phyloP scores from a whole-genome alignment of 2,888 invertebrate genomes.

The Aromia moschata region DNA sequence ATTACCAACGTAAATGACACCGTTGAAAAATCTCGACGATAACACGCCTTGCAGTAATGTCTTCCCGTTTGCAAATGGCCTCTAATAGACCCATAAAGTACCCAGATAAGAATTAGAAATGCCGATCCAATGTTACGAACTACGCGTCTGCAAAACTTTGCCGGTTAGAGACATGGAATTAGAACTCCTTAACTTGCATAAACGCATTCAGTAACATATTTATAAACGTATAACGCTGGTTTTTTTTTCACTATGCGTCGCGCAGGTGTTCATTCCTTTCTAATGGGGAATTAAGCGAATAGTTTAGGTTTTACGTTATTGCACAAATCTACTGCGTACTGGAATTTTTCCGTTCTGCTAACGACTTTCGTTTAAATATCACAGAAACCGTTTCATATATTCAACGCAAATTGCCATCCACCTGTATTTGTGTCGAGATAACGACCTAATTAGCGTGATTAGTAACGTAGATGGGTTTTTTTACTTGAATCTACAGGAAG shows the following conservation, averaged over 20 bases:
- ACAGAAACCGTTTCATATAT: background rate
- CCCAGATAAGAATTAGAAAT: background rate
- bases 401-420: background rate
- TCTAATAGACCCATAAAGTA: background rate
- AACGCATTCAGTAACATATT: background rate
- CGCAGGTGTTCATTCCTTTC: conserved; percentile 18
- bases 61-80: background rate
- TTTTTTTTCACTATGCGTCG: background rate
- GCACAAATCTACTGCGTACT: conserved; percentile 5
- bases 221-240: background rate
- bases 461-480: too few relatives aligned
- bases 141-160: background rate
- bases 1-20: too few relatives aligned
- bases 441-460: background rate
- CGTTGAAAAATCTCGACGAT: background rate
- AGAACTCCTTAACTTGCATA: background rate
- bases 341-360: background rate
- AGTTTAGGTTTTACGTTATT: conserved; percentile 20
- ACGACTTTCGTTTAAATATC: background rate
- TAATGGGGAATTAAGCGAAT: conserved; percentile 6
- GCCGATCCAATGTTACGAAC: background rate
- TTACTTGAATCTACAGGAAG: too few relatives aligned
- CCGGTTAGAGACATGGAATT: background rate
- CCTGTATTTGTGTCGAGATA: background rate
- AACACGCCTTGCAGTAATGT: background rate